phyloP scores from a whole-genome alignment of 2,113 vertebrate species.

The Aspiorhynchus laticeps region DNA sequence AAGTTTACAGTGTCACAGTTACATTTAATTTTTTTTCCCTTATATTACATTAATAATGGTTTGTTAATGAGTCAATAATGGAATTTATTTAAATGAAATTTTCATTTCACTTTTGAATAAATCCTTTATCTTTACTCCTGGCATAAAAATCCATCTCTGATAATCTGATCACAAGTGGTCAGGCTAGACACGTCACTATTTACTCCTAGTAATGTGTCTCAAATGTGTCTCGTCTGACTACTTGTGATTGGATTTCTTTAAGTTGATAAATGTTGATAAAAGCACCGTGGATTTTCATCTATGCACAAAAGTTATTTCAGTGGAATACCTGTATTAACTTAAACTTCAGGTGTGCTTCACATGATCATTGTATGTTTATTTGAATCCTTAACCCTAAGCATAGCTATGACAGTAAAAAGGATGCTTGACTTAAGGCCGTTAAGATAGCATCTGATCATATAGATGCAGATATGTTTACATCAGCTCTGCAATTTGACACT shows the following conservation, averaged over 20 bases:
- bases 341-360: not conserved
- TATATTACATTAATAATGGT: not conserved
- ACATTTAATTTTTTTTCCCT: no score
- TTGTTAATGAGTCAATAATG: no score
- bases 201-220: not conserved
- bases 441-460: not conserved
- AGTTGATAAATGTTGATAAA: no score
- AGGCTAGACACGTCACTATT: not conserved
- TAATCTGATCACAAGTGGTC: not conserved
- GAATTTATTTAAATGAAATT: not conserved
- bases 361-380: not conserved
- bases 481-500: not conserved
- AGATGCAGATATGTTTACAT: not conserved
- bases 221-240: no score
- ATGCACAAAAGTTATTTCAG: no score
- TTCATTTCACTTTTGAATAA: not conserved
- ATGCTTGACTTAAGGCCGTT: not conserved
- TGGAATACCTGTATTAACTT: not conserved
- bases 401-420: not conserved
- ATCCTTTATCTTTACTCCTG: not conserved
- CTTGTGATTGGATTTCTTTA: not conserved
- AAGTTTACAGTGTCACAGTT: no score
- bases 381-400: not conserved
- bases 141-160: not conserved
- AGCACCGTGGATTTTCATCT: no score